Evolutionary conservation across 2,113 vertebrate species (phyloP), one percentile per base, ranked within the genome.

Genomic region (Chrysemys picta): DNA sequence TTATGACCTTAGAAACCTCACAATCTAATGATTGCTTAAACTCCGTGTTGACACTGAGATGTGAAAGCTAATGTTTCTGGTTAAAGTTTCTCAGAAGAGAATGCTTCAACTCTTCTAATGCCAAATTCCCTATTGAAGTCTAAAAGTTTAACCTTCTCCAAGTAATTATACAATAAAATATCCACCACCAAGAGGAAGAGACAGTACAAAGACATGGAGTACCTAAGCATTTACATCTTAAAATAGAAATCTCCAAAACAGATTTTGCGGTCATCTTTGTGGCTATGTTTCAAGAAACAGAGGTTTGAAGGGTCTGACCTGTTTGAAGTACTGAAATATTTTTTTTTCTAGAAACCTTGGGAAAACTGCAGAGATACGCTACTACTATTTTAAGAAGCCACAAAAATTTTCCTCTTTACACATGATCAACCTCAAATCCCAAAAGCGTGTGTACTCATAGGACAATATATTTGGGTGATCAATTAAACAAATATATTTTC

Each of bases 1-100:
- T n/a, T 90, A 54, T 82, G 88, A 97, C 96, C 94, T 95, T 81
- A 92, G 56, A 75, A 93, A 90, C 42, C 85, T 29, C 85, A 78
- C 79, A 91, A 88, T 89, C 84, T 87, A 89, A 92, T 94, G 83
- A 89, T 92, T 93, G 56, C 80, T 94, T 88, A 91, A 91, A 72
- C 84, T 88, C 92, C 85, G 86, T 5, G 25, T 79, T 88, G 78
- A 89, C 88, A 95, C 54, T 78, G 49, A 93, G 82, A 84, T 53
- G 91, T 89, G 56, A 38, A 87, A 89, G 38, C 19, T 87, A 78
- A 90, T 84, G 85, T 47, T 10, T 91, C 10, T 87, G 82, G 45
- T 38, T 56, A 57, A 27, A 79, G 45, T 29, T 47, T 75, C 80
- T 54, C 3, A 54, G 10, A 80, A 79, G 6, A 31, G 21, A 79